Percentiles rank a stretch among this genome's conserved stretches.
Evolutionary conservation across 2,888 invertebrate genomes (phyloP).

Genomic region (Pristionchus entomophagus): DNA sequence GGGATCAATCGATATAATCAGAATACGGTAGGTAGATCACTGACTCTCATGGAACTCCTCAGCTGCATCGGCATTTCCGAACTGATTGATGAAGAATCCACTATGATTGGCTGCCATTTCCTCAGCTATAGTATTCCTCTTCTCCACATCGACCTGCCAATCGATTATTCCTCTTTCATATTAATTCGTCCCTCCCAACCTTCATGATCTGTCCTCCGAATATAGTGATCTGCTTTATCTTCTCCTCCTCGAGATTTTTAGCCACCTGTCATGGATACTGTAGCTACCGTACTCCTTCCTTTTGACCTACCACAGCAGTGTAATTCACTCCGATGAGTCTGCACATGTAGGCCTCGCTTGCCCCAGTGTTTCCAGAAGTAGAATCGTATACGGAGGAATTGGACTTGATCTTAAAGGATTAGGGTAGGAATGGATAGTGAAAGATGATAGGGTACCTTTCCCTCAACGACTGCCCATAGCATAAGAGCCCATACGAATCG

Average conservation of each 20-base stretch:
- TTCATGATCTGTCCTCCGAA: slow-evolving; percentile 64
- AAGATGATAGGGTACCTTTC: slow-evolving; percentile 51
- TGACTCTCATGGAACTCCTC: slow-evolving; percentile 69
- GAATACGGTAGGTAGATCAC: background rate
- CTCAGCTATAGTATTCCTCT: slow-evolving; percentile 53
- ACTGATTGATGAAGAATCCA: slow-evolving; percentile 70
- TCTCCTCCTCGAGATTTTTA: slow-evolving; percentile 64
- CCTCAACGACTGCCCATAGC: slow-evolving; percentile 70
- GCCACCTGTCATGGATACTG: slow-evolving; percentile 53
- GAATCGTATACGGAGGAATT: slow-evolving; percentile 69
- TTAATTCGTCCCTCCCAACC: slow-evolving; percentile 30
- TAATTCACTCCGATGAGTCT: slow-evolving; percentile 63
- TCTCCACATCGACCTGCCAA: slow-evolving; percentile 48
- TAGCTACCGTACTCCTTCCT: background rate
- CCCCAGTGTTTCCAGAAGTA: slow-evolving; percentile 71
- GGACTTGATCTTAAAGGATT: slow-evolving; percentile 50
- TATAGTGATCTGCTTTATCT: slow-evolving; percentile 63
- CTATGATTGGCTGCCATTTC: slow-evolving; percentile 58
- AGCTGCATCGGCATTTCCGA: slow-evolving; percentile 69
- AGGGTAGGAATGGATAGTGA: slow-evolving; percentile 44
- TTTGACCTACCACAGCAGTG: slow-evolving; percentile 62
- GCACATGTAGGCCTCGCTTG: slow-evolving; percentile 71
- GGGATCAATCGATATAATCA: background rate
- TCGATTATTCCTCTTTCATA: background rate
- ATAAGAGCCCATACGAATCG: slow-evolving; percentile 69